Percentiles rank a stretch among this genome's conserved stretches.
Conservation (phyloP, 2,797 vertebrate genomes). For the Brachyalestes nurse region DNA sequence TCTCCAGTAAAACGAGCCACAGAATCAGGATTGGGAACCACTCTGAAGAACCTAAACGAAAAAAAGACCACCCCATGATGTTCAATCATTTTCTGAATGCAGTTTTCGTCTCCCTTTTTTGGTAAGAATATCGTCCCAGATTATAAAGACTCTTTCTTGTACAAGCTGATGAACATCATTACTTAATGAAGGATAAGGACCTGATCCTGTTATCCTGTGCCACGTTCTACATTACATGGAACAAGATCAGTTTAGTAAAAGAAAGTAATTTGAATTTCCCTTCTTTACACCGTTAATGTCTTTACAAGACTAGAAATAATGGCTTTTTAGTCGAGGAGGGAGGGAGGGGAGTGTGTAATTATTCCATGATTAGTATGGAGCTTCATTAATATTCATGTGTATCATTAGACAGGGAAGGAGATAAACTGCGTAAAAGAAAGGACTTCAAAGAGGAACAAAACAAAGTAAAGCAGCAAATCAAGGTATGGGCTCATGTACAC, state of each 20-base stretch:
- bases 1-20: too few relatives aligned
- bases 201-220: not conserved
- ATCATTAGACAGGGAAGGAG: not conserved
- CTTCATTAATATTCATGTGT: slow-evolving; percentile 9
- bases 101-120: too few relatives aligned
- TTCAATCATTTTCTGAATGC: too few relatives aligned
- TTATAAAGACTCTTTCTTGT: not conserved
- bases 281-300: not conserved
- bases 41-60: too few relatives aligned
- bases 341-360: not conserved
- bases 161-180: not conserved
- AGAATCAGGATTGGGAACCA: too few relatives aligned
- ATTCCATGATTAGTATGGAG: slow-evolving; percentile 1
- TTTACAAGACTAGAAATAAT: slow-evolving; percentile 3
- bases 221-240: not conserved
- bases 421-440: not conserved
- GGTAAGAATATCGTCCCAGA: not conserved
- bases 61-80: too few relatives aligned
- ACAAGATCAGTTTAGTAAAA: not conserved
- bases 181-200: not conserved
- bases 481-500: slow-evolving; percentile 66
- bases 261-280: not conserved
- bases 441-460: too few relatives aligned
- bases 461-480: not conserved
- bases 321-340: not conserved